Base-by-base conservation (phyloP, 2,888 invertebrate genomes). In the Parasteatoda lunata region DNA sequence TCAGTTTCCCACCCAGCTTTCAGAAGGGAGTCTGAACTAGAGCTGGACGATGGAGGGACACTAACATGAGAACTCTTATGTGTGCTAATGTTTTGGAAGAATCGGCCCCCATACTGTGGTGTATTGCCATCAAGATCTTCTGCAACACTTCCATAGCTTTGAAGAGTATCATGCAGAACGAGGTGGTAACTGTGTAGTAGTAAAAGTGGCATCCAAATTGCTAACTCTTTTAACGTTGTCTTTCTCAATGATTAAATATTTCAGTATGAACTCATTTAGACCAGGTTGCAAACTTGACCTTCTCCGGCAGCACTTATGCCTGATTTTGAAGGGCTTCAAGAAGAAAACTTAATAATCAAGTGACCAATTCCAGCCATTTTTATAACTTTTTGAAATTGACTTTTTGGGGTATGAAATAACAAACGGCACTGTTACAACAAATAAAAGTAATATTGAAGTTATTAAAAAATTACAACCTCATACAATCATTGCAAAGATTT, bases 131-230 rank as follows among this genome's bases (percentile, higher is more conserved):
- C 97, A 80, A 98, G 93, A 92, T 97, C 98, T 64, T 97, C 98
- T 64, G 97, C 97, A 70, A 97, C 97, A 87, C 97, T 97, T 89
- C 97, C 97, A 93, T 98, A 98, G 92, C 96, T 97, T 90, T 97
- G 94, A 90, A 97, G 93, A 81, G 97, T 97, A 93, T 98, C 98
- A 97, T 48, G 95, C 95, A 88, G 97, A 97, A 90, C 97, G 94
- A 84, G 94, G 93, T 88, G 94, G 94, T 90, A 94, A 93, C 90
- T 94, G 93, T 89, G 94, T 94, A 90, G 81, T 88, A 9, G 84
- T 83, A 59, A 88, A 88, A 54, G 85, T 65, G 13, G 82, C 85
- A 93, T 96, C 96, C 89, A 96, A 92, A 91, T 97, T 97, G 68
- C 95, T 95, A 78, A 94, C 94, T 54, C 94, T 93, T 90, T 94